Conservation (phyloP, 2,113 vertebrate species). For the Neomonachus schauinslandi region DNA sequence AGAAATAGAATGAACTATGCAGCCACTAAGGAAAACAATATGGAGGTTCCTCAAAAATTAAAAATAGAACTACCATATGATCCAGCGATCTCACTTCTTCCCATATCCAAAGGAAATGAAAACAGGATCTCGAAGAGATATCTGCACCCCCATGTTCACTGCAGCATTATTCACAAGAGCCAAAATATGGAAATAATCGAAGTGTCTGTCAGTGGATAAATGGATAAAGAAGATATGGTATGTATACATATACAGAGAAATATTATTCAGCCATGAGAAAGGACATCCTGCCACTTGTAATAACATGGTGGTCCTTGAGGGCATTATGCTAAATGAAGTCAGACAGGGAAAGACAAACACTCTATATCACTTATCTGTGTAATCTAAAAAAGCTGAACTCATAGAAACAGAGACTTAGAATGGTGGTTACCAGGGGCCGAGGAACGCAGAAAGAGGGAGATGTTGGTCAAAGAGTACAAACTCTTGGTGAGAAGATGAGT, state of each 20-base stretch:
- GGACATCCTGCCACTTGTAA: background rate
- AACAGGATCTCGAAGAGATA: background rate
- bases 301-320: background rate
- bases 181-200: background rate
- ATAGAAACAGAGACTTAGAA: background rate
- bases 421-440: background rate
- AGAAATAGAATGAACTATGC: background rate
- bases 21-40: background rate
- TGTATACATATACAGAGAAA: background rate
- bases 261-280: background rate
- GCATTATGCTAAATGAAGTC: background rate
- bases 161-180: background rate
- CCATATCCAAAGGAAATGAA: background rate
- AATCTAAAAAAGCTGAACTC: too few species aligned
- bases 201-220: background rate
- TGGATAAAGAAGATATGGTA: background rate
- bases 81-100: background rate
- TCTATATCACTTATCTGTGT: background rate
- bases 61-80: background rate
- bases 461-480: background rate
- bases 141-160: background rate
- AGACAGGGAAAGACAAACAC: background rate
- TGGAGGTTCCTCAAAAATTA: background rate
- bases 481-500: background rate
- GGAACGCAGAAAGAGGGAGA: background rate